phyloP scores from a whole-genome alignment of 2,113 vertebrate genomes.

The Chionodraco myersi region DNA sequence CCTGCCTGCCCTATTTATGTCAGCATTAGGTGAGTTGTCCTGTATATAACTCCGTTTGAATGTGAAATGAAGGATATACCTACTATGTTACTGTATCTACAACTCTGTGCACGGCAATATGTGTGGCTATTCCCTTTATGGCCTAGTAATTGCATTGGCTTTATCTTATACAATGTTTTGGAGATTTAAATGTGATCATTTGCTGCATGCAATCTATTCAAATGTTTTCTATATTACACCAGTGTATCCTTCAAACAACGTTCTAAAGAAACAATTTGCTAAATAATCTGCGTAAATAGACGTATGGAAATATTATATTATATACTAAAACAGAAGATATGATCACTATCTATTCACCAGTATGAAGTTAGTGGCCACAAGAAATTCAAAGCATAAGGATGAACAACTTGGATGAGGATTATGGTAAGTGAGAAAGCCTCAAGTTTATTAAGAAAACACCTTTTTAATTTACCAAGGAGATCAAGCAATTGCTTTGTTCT shows the following conservation, averaged over 20 bases:
- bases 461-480: not conserved
- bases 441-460: not conserved
- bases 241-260: no score
- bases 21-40: not conserved
- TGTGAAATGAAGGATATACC: not conserved
- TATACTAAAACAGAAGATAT: not conserved
- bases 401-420: not conserved
- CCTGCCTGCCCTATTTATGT: constrained; percentile 18
- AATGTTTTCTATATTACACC: not conserved
- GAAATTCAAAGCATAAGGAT: not conserved
- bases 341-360: not conserved
- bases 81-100: not conserved
- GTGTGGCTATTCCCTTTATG: not conserved
- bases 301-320: not conserved
- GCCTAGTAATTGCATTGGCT: not conserved
- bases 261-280: no score
- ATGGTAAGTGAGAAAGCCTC: not conserved
- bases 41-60: not conserved
- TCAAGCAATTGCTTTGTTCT: not conserved
- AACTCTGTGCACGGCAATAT: not conserved
- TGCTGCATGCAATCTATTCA: not conserved
- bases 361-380: not conserved
- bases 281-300: no score
- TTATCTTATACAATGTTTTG: not conserved
- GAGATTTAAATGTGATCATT: not conserved